Conservation (phyloP, 2,888 invertebrate genomes). For the Alloscopus bannaensis region DNA sequence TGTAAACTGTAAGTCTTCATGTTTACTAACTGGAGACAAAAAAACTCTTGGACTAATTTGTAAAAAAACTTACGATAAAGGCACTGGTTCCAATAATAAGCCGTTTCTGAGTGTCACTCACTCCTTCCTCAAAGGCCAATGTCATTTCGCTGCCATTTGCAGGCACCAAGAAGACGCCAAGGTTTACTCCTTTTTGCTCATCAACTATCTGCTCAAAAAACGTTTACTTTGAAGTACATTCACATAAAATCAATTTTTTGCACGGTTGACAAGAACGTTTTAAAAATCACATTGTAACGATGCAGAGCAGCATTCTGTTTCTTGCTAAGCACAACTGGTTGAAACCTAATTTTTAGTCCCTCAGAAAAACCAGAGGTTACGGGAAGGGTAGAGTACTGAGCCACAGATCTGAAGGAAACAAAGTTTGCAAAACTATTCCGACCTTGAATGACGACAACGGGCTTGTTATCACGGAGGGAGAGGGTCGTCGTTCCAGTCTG, state of each 20-base stretch:
- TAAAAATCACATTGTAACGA: constrained; percentile 37
- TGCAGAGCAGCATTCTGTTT: neutral
- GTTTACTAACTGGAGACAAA: neutral
- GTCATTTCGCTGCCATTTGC: constrained; percentile 32
- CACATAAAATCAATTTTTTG: neutral
- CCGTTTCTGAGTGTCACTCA: constrained; percentile 25
- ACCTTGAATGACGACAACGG: constrained; percentile 40
- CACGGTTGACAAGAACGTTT: neutral
- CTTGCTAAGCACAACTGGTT: constrained; percentile 17
- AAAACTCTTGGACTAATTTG: no score
- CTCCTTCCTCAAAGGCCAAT: constrained; percentile 39
- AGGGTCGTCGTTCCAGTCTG: constrained; percentile 45
- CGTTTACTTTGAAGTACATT: neutral
- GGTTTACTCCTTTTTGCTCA: constrained; percentile 27
- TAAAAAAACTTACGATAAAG: constrained; percentile 27
- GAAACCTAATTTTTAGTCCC: constrained; percentile 41
- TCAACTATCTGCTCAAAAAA: constrained; percentile 34
- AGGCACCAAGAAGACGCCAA: constrained; percentile 34
- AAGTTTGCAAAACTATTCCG: constrained; percentile 10
- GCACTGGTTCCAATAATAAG: constrained; percentile 35
- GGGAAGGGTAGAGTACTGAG: constrained; percentile 36
- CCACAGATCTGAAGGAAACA: neutral
- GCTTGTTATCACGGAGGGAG: constrained; percentile 47
- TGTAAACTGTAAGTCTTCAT: neutral
- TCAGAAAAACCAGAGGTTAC: constrained; percentile 44